Evolutionary conservation across 2,797 vertebrate species (phyloP), one percentile per base, ranked within the genome.

Genomic region (Tinamus major): DNA sequence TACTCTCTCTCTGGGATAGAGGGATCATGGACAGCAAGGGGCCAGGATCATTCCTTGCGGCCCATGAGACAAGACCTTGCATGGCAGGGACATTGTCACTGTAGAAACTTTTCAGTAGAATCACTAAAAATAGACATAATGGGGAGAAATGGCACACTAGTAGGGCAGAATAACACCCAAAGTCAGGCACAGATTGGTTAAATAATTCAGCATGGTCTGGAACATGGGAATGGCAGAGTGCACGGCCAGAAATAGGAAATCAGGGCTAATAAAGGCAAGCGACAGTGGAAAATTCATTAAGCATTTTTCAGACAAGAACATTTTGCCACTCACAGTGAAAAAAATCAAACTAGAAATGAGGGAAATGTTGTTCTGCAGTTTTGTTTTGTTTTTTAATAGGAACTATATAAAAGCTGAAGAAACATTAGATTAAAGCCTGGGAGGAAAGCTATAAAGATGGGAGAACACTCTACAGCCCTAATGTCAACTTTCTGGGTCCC

Each of bases 131-230:
- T 51, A 13, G 9, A 1, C 1, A 15, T 8, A 21, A 29, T 5
- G 15, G 59, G 31, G 33, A 71, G 39, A 71, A 83, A n/a, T 2
- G 4, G 4, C 8, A 5, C 13, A 2, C 68, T 51, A 51, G 80
- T 20, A 61, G 80, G 79, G 69, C 61, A 75, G 93, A 89, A 77
- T 55, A 85, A 92, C 68, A 63, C 37, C 74, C 63, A 13, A 48
- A 92, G 86, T 75, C 86, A 87, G 87, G 89, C 95, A 93, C 76
- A 93, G 95, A 88, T 62, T 83, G 79, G 33, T 18, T 97, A 95
- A 96, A 97, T 97, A 96, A 97, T 95, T 95, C 71, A 97, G 92
- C 8, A 55, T 68, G 72, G 75, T 77, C 68, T 58, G 85, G 93
- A 89, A 94, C 41, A 67, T 0, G 31, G 82, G 88, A 65, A 93